Evolutionary conservation across 23 tunicate species (phyloP).

Genomic region (Corella eumyota): DNA sequence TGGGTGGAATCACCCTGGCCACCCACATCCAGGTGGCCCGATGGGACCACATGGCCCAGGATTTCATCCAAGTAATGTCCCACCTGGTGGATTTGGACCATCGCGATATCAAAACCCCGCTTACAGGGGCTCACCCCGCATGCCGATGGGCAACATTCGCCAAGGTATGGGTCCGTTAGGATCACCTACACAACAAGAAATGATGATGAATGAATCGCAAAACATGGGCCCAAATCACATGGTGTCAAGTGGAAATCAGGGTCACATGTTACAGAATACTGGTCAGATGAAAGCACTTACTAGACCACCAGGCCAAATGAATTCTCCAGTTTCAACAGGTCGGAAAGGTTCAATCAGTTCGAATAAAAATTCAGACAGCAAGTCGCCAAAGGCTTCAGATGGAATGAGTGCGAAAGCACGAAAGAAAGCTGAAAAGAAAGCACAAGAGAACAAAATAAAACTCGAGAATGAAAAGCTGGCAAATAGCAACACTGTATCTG

Average conservation of each 20-base stretch:
- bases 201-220: conserved; percentile 28
- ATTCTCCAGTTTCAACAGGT: conserved; percentile 21
- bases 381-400: conserved; percentile 2
- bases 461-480: conserved; percentile 8
- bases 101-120: conserved; percentile 13
- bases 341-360: conserved; percentile 1
- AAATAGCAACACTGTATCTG: conserved; percentile 1
- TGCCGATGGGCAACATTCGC: conserved; percentile 22
- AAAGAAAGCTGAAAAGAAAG: conserved; percentile 61
- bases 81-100: conserved; percentile 2
- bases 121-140: conserved; percentile 29
- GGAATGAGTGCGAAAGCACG: conserved; percentile 14
- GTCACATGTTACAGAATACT: conserved; percentile 49
- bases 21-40: conserved; percentile 4
- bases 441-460: conserved; percentile 15
- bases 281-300: conserved; percentile 69
- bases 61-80: conserved; percentile 15
- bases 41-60: conserved; percentile 10
- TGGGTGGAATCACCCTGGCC: conserved; percentile 9
- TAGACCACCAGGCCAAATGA: conserved; percentile 32
- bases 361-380: conserved; percentile 2
- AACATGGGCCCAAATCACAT: conserved; percentile 25
- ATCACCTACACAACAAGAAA: conserved; percentile 23
- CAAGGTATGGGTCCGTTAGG: conserved; percentile 46
- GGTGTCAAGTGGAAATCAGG: conserved; percentile 57